These are phyloP conservation scores for Diloba caeruleocephala DNA, from an alignment of 2,888 invertebrate genomes.

Conservation along the genomic window DNA sequence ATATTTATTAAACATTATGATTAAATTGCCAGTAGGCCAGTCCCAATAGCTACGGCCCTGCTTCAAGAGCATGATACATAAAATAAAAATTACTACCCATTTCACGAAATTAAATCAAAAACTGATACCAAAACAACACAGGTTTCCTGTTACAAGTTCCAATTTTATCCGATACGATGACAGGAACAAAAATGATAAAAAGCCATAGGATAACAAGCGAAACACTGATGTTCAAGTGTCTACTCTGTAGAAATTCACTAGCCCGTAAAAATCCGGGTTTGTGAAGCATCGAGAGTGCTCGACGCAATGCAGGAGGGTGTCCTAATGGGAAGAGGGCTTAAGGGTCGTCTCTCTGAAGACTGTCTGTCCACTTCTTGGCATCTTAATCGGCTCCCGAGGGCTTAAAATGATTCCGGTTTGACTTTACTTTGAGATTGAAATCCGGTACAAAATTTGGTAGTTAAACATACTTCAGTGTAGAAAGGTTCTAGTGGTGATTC, in stretches of 20 bases:
- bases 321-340: constrained; percentile 70
- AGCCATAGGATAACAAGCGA: constrained; percentile 63
- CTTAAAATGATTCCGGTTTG: constrained; percentile 50
- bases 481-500: not conserved
- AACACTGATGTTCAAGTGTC: constrained; percentile 60
- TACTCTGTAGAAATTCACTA: constrained; percentile 71
- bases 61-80: too few species aligned
- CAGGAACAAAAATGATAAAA: constrained; percentile 52
- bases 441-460: constrained; percentile 9
- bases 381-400: constrained; percentile 62
- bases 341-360: constrained; percentile 52
- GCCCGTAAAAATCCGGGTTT: constrained; percentile 75
- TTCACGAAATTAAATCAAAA: too few species aligned
- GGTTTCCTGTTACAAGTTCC: not conserved
- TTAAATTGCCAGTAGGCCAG: too few species aligned
- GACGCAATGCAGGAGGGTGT: constrained; percentile 67
- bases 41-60: too few species aligned
- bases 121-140: not conserved
- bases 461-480: not conserved
- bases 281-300: constrained; percentile 76
- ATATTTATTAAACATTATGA: too few species aligned
- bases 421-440: constrained; percentile 43
- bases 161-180: constrained; percentile 17
- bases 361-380: constrained; percentile 65
- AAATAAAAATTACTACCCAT: too few species aligned